These are phyloP conservation scores for Polyodon spathula DNA, from an alignment of 2,113 vertebrate species.

Conservation along the genomic window DNA sequence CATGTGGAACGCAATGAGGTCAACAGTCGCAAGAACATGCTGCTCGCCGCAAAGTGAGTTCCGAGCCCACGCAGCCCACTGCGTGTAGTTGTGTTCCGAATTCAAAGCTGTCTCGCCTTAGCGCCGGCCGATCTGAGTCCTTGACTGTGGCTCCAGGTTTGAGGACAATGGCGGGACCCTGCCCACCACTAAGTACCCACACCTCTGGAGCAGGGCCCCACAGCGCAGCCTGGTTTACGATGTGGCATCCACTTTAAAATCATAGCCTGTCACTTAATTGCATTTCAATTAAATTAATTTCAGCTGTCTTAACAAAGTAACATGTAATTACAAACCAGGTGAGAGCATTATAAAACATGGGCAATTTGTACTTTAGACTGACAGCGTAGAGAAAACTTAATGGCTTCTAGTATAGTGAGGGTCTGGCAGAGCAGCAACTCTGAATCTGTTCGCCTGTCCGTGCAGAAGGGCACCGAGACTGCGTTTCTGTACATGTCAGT, in stretches of 20 bases:
- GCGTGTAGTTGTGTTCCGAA: no score
- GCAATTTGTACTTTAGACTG: not conserved
- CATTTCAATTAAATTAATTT: not conserved
- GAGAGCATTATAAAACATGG: not conserved
- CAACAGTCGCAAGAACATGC: conserved; percentile 86
- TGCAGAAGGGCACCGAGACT: no score
- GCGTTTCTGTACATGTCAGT: no score
- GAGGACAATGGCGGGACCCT: not conserved
- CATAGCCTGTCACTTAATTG: not conserved
- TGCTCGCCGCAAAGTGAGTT: conserved; percentile 92
- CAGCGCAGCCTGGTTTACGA: not conserved
- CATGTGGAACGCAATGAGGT: conserved; percentile 90
- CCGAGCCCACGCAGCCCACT: no score
- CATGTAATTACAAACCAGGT: not conserved
- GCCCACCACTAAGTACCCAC: not conserved
- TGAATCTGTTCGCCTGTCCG: no score
- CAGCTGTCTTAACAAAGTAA: not conserved
- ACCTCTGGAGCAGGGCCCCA: not conserved
- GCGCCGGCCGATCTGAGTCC: no score
- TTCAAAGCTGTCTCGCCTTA: no score
- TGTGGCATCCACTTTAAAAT: not conserved
- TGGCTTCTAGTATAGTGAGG: no score
- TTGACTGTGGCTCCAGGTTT: not conserved
- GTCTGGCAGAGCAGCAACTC: no score
- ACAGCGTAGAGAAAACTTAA: no score